Base-by-base conservation (phyloP, 2,888 invertebrate genomes). In the Cryptocephalus primarius region DNA sequence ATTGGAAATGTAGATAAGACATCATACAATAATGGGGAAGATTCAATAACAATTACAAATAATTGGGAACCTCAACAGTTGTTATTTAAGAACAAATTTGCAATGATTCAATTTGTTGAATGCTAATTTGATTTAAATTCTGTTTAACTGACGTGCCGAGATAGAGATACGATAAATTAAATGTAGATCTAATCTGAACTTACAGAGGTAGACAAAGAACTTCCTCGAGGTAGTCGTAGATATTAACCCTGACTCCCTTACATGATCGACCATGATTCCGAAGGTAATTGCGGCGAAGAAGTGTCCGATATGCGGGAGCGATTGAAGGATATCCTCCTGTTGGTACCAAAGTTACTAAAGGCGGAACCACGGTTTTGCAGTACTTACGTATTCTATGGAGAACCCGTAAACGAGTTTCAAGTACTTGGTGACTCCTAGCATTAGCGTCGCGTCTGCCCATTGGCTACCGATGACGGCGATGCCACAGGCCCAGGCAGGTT, bases 401-500 rank as follows among this genome's bases (percentile, higher is more conserved):
- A 75, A 77, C 45, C 77, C 77, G 50, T 77, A 77, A 44, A 77
- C 77, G 33, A 77, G 66, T 59, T 77, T 77, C 38, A 77, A 65
- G 55, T 77, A 77, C 58, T 77, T 77, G 1, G 76, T 76, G 56
- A 75, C 76, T 1, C 77, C 77, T 32, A 77, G 67, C 61, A 77
- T 75, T 4, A 77, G 66, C 2, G 77, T 77, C 1, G 76, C 76
- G 54, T 77, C 76, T 11, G 77, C 77, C 77, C 77, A 77, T 63
- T 77, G 77, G 57, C 75, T 76, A 8, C 77, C 77, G 64, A 77
- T 72, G 0, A 76, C 75, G 1, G 77, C 77, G 1, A 76, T 70
- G 1, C 76, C 76, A 47, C 77, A 77, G 32, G 76, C 75, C 77
- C 77, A 77, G 4, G 77, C 76, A 12, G 77, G 76, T 58, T 74